These are phyloP conservation scores for Eugnorisma glareosa DNA, from an alignment of 2,888 invertebrate genomes.

Conservation along the genomic window DNA sequence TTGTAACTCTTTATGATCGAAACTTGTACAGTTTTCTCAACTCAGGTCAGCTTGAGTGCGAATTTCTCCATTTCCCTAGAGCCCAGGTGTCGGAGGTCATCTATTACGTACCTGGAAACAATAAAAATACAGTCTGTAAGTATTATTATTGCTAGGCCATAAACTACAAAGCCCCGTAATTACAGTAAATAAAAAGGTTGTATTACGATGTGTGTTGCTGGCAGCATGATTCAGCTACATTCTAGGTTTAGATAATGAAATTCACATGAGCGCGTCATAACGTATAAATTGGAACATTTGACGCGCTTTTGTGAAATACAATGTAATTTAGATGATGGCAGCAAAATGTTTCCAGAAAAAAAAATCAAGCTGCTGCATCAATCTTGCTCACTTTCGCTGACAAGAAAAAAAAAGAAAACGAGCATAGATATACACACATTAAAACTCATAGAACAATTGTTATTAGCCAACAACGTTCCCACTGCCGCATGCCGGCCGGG, in stretches of 20 bases:
- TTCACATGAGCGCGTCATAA: not conserved
- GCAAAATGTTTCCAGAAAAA: too few relatives aligned
- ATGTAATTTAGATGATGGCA: not conserved
- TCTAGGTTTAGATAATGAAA: not conserved
- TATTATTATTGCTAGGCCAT: not conserved
- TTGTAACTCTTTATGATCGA: constrained; percentile 11
- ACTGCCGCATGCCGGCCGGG: too few relatives aligned
- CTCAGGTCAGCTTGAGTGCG: constrained; percentile 73
- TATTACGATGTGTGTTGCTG: too few relatives aligned
- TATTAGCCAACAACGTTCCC: not conserved
- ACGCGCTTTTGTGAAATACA: not conserved
- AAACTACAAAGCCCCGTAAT: too few relatives aligned
- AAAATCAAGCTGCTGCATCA: too few relatives aligned
- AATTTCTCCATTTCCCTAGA: constrained; percentile 72
- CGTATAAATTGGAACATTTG: not conserved
- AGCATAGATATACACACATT: not conserved
- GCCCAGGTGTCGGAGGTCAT: constrained; percentile 90
- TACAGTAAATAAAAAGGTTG: too few relatives aligned
- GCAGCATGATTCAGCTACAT: not conserved
- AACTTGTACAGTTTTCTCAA: constrained; percentile 23
- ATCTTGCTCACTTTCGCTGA: too few relatives aligned
- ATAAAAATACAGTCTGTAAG: not conserved
- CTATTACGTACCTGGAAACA: constrained; percentile 91
- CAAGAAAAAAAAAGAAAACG: too few relatives aligned
- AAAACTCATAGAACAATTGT: not conserved